These are phyloP conservation scores for Xenops minutus DNA, from an alignment of 2,797 vertebrate species.

Conservation along the genomic window DNA sequence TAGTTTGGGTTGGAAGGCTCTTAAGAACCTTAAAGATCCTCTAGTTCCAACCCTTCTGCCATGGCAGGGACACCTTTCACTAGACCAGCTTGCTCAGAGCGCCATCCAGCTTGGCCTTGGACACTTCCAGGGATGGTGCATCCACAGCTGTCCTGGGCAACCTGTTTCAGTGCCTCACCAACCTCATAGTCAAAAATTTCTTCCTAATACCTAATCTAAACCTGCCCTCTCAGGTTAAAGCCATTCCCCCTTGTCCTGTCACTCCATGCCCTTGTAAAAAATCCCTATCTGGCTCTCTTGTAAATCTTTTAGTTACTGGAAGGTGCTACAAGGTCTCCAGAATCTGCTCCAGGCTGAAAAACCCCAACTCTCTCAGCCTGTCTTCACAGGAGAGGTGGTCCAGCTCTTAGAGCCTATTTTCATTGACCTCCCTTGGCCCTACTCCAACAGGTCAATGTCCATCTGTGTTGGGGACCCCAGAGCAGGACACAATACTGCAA, in stretches of 20 bases:
- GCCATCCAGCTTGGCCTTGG: not conserved
- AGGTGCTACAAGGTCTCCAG: not conserved
- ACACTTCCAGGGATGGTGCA: not conserved
- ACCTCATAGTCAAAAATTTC: not conserved
- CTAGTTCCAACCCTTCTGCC: fast-evolving
- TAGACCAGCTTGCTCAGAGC: not conserved
- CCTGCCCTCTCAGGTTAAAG: not conserved
- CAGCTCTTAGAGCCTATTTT: not conserved
- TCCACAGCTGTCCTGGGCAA: not conserved
- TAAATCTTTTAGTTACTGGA: not conserved
- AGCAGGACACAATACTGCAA: not conserved
- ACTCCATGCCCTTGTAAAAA: not conserved
- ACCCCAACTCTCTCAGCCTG: not conserved
- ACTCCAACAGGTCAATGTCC: not conserved
- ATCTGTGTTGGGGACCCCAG: not conserved
- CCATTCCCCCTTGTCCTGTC: not conserved
- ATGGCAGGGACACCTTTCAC: not conserved
- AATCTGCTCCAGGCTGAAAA: not conserved
- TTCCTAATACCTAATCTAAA: not conserved
- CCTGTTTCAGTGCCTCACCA: not conserved
- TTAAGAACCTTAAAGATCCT: not conserved
- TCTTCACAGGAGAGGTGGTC: not conserved
- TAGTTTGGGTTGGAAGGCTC: not conserved
- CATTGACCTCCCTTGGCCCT: not conserved
- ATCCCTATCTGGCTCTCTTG: not conserved